Percentiles rank a stretch among this genome's conserved stretches.
Evolutionary conservation across 2,888 invertebrate genomes (phyloP).

Genomic region (Tenthredo scrophulariae): DNA sequence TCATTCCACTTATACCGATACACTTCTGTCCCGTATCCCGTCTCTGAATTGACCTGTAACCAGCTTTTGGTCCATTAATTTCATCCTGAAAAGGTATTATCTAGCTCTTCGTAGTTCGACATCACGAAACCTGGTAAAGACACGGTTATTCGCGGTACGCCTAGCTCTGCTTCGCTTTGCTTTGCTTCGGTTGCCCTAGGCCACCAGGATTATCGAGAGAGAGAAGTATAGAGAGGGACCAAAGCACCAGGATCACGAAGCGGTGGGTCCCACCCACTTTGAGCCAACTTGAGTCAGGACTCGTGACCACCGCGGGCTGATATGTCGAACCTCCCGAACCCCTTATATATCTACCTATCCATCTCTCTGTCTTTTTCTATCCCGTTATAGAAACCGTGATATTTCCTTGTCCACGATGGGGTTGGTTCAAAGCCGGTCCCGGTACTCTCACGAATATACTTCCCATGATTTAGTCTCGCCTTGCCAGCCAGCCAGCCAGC

Average conservation of each 20-base stretch:
- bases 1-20: background rate
- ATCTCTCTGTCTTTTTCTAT: slow-evolving; percentile 61
- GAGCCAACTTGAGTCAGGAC: slow-evolving; percentile 70
- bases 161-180: background rate
- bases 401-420: slow-evolving; percentile 31
- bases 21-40: background rate
- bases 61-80: background rate
- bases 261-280: slow-evolving; percentile 75
- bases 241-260: slow-evolving; percentile 68
- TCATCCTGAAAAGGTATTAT: background rate
- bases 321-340: slow-evolving; percentile 76
- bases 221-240: slow-evolving; percentile 55
- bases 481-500: slow-evolving; percentile 20
- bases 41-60: background rate
- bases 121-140: background rate
- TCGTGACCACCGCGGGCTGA: slow-evolving; percentile 78
- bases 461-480: slow-evolving; percentile 75
- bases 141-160: background rate
- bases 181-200: background rate
- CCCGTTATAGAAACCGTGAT: slow-evolving; percentile 60
- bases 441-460: slow-evolving; percentile 74
- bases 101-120: background rate
- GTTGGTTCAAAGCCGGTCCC: slow-evolving; percentile 43
- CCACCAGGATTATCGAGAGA: slow-evolving; percentile 17
- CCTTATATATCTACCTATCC: slow-evolving; percentile 67